phyloP scores from a whole-genome alignment of 53 echinoderm and acorn worm species.

The Hippasteria phrygiana region DNA sequence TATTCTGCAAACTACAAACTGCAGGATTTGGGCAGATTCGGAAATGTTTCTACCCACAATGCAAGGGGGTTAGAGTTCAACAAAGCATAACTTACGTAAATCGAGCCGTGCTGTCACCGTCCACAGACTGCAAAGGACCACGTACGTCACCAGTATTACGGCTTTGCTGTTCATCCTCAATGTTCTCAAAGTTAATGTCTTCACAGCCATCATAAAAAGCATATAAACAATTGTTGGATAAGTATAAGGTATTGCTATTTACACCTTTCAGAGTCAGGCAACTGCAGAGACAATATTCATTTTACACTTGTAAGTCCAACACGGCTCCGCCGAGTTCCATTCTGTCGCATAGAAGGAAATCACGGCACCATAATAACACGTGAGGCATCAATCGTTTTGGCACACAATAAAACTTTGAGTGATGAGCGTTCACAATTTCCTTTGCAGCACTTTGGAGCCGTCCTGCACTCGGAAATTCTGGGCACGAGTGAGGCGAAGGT shows the following conservation, averaged over 20 bases:
- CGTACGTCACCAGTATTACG: background rate
- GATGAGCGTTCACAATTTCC: too few relatives aligned
- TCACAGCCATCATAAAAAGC: background rate
- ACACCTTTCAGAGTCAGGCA: conserved; percentile 23
- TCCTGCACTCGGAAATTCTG: too few relatives aligned
- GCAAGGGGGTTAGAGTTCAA: too few relatives aligned
- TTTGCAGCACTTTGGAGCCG: too few relatives aligned
- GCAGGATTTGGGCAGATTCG: too few relatives aligned
- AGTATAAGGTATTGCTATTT: conserved; percentile 18
- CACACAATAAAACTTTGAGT: too few relatives aligned
- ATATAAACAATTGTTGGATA: background rate
- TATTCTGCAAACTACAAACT: too few relatives aligned
- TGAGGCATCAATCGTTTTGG: too few relatives aligned
- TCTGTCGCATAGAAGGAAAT: background rate
- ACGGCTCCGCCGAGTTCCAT: background rate
- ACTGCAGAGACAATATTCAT: background rate
- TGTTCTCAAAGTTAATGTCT: background rate
- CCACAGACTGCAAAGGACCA: background rate
- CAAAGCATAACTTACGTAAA: conserved; percentile 46
- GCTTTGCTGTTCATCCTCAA: background rate
- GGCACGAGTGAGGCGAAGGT: too few relatives aligned
- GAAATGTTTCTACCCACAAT: too few relatives aligned
- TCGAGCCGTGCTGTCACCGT: conserved; percentile 31
- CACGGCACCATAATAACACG: background rate
- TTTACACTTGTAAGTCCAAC: background rate